Evolutionary conservation across 2,113 vertebrate genomes (phyloP), one percentile per base, ranked within the genome.

Genomic region (Nyctereutes procyonoides): DNA sequence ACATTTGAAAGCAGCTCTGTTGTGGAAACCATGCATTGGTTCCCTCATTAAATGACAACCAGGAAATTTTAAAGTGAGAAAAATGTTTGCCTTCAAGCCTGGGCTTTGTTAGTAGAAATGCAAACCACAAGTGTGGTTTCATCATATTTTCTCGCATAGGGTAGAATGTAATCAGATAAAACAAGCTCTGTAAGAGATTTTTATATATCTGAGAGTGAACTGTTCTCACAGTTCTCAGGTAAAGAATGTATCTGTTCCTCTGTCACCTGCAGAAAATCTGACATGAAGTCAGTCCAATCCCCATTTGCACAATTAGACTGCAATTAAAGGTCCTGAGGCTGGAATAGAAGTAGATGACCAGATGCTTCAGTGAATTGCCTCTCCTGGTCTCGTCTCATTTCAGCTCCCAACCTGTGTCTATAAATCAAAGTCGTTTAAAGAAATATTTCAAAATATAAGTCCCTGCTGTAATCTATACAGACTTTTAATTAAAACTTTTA

Each of bases 361-460:
- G 97, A 93, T 51, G 56, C 3, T 58, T 90, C 55, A 10, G 43
- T 14, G 55, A 73, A 2, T 73, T 96, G 38, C 69, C 1, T 30
- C 94, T 96, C 24, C 22, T 79, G 15, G 1, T 63, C 51, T 28
- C 76, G 14, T 58, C 9, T 90, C 53, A 15, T 96, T 98, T 97
- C 91, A 74, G 20, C 65, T 51, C 88, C 30, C 30, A 87, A 55
- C 6, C n/a, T 71, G 22, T 60, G 7, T 83, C 81, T 32, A 73
- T 32, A 60, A 97, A 58, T 22, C 17, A 88, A 71, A 7, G 81
- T 85, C 80, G 35, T 81, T 96, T 96, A 88, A 87, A 82, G 16
- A 94, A 96, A 79, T 85, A 88, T 88, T 96, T 97, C 12, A 62
- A 96, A 77, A 85, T 84, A 38, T 17, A 76, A n/a, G 13, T 81